These are phyloP conservation scores for Cataglyphis livida DNA, from an alignment of 2,888 invertebrate species.

Conservation along the genomic window DNA sequence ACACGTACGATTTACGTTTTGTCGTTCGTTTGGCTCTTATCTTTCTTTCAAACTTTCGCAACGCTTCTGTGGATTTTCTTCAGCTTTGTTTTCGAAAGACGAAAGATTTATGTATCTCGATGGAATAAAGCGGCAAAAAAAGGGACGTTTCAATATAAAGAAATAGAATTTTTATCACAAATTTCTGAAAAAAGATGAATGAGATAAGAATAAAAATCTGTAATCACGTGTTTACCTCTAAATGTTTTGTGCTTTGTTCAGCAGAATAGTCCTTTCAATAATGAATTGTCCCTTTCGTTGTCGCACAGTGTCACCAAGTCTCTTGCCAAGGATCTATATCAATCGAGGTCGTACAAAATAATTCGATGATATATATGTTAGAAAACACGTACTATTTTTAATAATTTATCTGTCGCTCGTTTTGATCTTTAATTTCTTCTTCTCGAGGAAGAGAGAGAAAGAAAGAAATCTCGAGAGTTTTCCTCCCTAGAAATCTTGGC, in stretches of 20 bases:
- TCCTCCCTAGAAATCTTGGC: background rate
- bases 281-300: background rate
- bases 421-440: background rate
- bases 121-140: background rate
- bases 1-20: background rate
- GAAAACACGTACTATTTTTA: background rate
- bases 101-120: background rate
- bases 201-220: background rate
- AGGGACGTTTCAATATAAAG: background rate
- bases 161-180: background rate
- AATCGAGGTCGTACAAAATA: background rate
- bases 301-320: background rate
- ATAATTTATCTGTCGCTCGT: background rate
- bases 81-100: no score
- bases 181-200: background rate
- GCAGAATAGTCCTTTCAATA: background rate
- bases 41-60: background rate
- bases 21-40: background rate
- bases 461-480: background rate
- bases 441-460: background rate
- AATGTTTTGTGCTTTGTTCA: background rate
- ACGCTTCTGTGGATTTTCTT: background rate
- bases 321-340: background rate
- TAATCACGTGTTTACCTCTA: background rate
- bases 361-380: background rate